phyloP scores from a whole-genome alignment of 1,140 invertebrate species.

The Aphis gossypii region DNA sequence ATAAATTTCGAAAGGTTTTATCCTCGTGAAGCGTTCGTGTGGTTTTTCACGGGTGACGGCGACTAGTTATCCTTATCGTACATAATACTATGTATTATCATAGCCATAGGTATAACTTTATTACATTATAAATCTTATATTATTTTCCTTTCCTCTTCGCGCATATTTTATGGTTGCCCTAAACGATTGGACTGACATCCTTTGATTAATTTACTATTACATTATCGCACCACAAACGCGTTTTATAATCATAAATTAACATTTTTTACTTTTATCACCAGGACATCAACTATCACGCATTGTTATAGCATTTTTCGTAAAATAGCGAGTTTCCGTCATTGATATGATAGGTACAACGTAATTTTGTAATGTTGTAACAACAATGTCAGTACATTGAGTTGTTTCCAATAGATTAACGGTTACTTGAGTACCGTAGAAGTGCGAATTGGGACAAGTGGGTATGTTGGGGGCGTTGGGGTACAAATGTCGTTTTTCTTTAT shows the following conservation, averaged over 20 bases:
- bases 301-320: background rate
- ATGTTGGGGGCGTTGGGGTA: too few relatives aligned
- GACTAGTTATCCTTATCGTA: background rate
- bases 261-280: background rate
- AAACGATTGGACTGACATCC: background rate
- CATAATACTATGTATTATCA: background rate
- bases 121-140: background rate
- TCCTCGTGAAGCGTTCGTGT: background rate
- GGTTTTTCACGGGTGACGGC: background rate
- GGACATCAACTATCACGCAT: background rate
- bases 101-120: background rate
- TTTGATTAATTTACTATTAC: background rate
- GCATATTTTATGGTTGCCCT: background rate
- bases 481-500: too few relatives aligned
- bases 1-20: background rate
- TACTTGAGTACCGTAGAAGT: too few relatives aligned
- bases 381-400: background rate
- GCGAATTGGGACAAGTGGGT: too few relatives aligned
- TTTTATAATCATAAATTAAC: background rate
- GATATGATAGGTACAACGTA: background rate
- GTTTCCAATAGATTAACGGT: background rate
- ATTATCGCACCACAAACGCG: background rate
- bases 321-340: background rate
- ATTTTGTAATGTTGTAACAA: background rate
- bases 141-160: background rate